Base-by-base conservation (phyloP, 2,888 invertebrate genomes). In the Muschampia plurimacula region DNA sequence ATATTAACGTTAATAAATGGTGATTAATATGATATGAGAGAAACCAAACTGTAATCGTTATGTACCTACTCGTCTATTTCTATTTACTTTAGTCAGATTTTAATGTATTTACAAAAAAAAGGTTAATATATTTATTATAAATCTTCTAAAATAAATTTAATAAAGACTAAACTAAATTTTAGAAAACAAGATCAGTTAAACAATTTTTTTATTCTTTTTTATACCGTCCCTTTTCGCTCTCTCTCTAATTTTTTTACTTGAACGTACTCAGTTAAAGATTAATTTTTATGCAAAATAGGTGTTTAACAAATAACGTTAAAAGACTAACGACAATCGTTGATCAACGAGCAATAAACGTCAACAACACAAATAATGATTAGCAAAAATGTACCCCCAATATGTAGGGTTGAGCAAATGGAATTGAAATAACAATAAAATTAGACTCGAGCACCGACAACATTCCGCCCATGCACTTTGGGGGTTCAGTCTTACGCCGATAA, bases 351-450 rank as follows among this genome's bases (percentile, higher is more conserved):
- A 83, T 81, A 79, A 81, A 82, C 74, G 79, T 83, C 81, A 83
- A 79, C 81, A 82, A 79, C 74, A 80, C 82, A 82, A 83, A 83
- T 82, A 82, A 85, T 86, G 83, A 84, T 84, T 83, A 83, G 82
- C 83, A 82, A 83, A 76, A 76, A 69, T 76, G 72, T 77, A 76
- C 83, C 80, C 74, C 77, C 68, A 75, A 77, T 36, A 75, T 74
- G 76, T 79, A 77, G 81, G 79, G 79, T 77, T 76, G 76, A 75
- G 74, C 81, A 85, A 89, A 88, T 86, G 84, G 84, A 84, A 86
- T 86, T 85, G 83, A 82, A 88, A 88, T 87, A 87, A 87, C 88
- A 86, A 88, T 89, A 88, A 88, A 89, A 89, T 89, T 89, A 87
- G 83, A 84, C 78, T 82, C 80, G 78, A 81, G 81, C 81, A 84